Evolutionary conservation across 2,888 invertebrate genomes (phyloP), one percentile per base, ranked within the genome.

Genomic region (Patella pellucida): DNA sequence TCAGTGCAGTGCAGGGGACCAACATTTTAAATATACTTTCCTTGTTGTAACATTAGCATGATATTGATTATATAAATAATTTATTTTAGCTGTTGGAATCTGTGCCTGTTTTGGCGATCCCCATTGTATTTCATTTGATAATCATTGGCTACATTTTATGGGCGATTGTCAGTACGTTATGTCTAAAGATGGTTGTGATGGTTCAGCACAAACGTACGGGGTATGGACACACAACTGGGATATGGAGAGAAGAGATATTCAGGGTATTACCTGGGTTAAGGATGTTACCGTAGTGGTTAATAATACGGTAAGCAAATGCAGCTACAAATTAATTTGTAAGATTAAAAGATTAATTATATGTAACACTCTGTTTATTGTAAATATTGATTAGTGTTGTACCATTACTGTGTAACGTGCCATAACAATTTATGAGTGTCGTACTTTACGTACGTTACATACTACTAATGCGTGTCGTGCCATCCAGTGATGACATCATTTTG

Each of bases 21-120:
- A 7, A 41, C 1, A 41, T 41, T 3, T 31, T 31, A 31, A 31
- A 3, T 31, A 31, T 2, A 7, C 41, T 41, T 69, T 19, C 1
- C 7, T 14, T 23, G 19, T 69, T 23, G 7, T 16, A 16, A 23
- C 27, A 23, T 23, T 14, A 23, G 5, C n/a, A 16, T 69, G 69
- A 16, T 27, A 52, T 41, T 62, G 7, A 41, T 41, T 41, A 41
- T 9, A 41, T 9, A 41, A 41, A 41, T 14, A 62, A 71, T 7
- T 52, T 68, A 19, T 67, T 71, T 16, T 78, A 88, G 89, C 84
- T 52, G 50, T 86, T 27, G 88, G 85, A 11, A 73, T 80, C 50
- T 89, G 89, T 74, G 67, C 82, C 1, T 89, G 88, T 78, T 89
- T 87, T 77, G 89, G 89, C 4, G 89, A 89, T 69, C 89, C 89